Percentiles rank a stretch among this genome's conserved stretches.
Conservation (phyloP, 1,140 invertebrate species). For the Matsumurasca onukii region DNA sequence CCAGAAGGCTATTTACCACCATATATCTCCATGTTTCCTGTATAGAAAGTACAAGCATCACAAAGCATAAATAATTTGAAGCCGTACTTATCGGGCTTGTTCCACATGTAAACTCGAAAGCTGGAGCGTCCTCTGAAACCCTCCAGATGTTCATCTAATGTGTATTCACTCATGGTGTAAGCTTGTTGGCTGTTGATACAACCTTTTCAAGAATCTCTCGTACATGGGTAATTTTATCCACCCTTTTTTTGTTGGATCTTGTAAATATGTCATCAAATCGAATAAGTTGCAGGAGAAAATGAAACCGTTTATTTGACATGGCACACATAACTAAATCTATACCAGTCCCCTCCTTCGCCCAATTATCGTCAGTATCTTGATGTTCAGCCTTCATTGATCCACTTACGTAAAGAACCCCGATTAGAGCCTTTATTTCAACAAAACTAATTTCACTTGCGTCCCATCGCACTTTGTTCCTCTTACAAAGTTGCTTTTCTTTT, state of each 20-base stretch:
- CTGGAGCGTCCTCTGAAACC: slow-evolving; percentile 45
- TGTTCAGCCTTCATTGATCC: slow-evolving; percentile 51
- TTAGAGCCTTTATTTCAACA: slow-evolving; percentile 50
- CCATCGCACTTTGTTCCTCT: too few relatives aligned
- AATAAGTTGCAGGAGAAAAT: slow-evolving; percentile 47
- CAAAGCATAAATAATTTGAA: slow-evolving; percentile 49
- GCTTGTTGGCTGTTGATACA: slow-evolving; percentile 37
- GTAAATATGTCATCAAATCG: slow-evolving; percentile 46
- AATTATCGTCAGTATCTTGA: slow-evolving; percentile 51
- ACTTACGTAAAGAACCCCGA: slow-evolving; percentile 53
- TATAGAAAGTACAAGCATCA: slow-evolving; percentile 52
- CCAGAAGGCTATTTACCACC: slow-evolving; percentile 48
- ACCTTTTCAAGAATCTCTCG: slow-evolving; percentile 39
- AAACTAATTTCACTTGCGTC: neutral
- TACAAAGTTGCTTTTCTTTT: too few relatives aligned
- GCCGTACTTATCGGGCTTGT: slow-evolving; percentile 49
- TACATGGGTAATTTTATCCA: slow-evolving; percentile 52
- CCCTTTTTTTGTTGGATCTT: slow-evolving; percentile 45
- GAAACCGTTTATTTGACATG: slow-evolving; percentile 52
- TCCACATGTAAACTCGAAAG: slow-evolving; percentile 47
- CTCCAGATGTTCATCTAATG: slow-evolving; percentile 39
- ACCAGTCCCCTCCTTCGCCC: slow-evolving; percentile 50
- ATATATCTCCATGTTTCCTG: slow-evolving; percentile 52
- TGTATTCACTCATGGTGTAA: slow-evolving; percentile 39
- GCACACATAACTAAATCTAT: slow-evolving; percentile 48